Evolutionary conservation across 2,113 vertebrate species (phyloP).

Genomic region (Nicator chloris): DNA sequence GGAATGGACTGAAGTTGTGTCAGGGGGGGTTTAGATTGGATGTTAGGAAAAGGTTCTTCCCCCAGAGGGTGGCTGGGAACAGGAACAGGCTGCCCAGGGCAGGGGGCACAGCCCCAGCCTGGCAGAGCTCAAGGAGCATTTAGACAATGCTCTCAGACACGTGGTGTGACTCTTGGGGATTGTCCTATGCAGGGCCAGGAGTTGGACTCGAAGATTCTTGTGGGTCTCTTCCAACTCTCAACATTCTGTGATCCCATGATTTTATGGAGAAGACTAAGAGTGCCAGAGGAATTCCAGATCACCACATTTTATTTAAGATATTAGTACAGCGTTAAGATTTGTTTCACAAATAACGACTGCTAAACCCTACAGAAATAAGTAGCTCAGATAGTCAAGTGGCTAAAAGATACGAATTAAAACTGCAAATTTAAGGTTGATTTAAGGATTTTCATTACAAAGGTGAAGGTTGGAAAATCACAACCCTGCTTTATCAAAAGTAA

Average conservation of each 20-base stretch:
- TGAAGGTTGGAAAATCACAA: background rate
- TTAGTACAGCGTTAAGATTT: background rate
- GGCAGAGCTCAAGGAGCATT: accelerated
- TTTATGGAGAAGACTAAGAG: background rate
- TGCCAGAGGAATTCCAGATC: background rate
- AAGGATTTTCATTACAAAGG: background rate
- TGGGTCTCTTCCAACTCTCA: background rate
- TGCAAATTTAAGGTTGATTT: background rate
- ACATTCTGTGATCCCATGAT: background rate
- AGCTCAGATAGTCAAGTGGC: background rate
- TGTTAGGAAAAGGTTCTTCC: accelerated
- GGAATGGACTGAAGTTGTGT: background rate
- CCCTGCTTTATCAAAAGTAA: background rate
- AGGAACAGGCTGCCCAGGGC: background rate
- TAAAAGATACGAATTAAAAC: background rate
- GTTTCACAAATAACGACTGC: background rate
- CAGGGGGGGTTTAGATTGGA: background rate
- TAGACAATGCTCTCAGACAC: background rate
- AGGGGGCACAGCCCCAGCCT: background rate
- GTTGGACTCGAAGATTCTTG: accelerated
- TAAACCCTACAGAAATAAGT: background rate
- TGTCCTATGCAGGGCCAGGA: background rate
- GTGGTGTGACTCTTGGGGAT: background rate
- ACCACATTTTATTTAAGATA: background rate
- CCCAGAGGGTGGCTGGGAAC: background rate